A percentile compares a stretch with the other conserved stretches of the same genome.
phyloP scores from a whole-genome alignment of 2,797 vertebrate species.

The Tokudaia muenninki region DNA sequence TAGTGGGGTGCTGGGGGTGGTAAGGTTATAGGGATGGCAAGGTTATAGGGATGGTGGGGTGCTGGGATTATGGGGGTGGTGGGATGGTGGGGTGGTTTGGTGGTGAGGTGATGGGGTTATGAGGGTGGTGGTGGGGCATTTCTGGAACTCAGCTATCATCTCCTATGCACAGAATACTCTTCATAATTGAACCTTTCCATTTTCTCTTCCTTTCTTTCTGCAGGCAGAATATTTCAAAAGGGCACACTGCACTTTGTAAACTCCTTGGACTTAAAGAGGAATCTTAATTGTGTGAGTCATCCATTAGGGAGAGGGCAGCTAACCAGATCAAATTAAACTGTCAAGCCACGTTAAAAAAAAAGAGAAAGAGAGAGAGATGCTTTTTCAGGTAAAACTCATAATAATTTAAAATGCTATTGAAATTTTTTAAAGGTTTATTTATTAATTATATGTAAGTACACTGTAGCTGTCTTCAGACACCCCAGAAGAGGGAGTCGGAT shows the following conservation, averaged over 20 bases:
- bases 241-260: conserved; percentile 41
- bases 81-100: not conserved
- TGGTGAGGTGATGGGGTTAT: too few species aligned
- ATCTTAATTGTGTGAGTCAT: conserved; percentile 29
- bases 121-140: not conserved
- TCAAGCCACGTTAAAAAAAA: not conserved
- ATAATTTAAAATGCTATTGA: not conserved
- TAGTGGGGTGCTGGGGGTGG: not conserved
- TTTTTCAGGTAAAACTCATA: not conserved
- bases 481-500: too few species aligned
- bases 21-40: not conserved
- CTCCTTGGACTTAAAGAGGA: conserved; percentile 10
- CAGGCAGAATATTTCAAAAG: conserved; percentile 8
- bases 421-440: not conserved
- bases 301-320: not conserved
- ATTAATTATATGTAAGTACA: not conserved
- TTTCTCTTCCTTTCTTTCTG: not conserved
- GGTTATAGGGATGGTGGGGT: not conserved
- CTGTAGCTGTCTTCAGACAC: too few species aligned
- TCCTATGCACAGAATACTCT: not conserved
- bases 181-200: not conserved
- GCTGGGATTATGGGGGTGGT: not conserved
- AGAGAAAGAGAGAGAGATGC: not conserved
- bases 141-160: not conserved
- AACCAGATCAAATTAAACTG: not conserved